Percentiles rank a stretch among this genome's conserved stretches.
Evolutionary conservation across 2,888 invertebrate species (phyloP).

Genomic region (Brassicogethes aeneus): DNA sequence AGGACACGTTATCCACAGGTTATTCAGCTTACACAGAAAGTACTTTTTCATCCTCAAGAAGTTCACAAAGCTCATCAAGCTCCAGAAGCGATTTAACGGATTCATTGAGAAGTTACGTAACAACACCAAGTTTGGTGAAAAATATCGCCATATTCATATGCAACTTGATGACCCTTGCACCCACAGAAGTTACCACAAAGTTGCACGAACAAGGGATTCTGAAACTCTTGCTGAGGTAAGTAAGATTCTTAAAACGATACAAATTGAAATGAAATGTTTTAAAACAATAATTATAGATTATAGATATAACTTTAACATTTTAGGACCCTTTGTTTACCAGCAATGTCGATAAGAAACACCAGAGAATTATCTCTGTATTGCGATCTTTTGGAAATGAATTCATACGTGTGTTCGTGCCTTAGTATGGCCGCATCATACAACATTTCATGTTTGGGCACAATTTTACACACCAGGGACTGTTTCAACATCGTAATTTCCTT

Average conservation of each 20-base stretch:
- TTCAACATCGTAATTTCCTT: slow-evolving; percentile 39
- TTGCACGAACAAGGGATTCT: slow-evolving; percentile 43
- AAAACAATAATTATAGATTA: not conserved
- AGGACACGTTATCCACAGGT: not conserved
- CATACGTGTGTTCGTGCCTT: slow-evolving; percentile 40
- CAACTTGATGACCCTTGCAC: slow-evolving; percentile 40
- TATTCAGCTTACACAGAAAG: not conserved
- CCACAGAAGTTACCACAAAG: slow-evolving; percentile 35
- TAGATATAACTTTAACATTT: slow-evolving; percentile 8
- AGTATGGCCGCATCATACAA: slow-evolving; percentile 38
- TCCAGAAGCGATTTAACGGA: not conserved
- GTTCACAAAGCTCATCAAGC: not conserved
- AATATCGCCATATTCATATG: slow-evolving; percentile 38
- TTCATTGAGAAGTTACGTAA: slow-evolving; percentile 18
- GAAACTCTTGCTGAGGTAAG: slow-evolving; percentile 43
- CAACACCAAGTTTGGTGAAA: slow-evolving; percentile 43
- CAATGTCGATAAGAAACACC: slow-evolving; percentile 31
- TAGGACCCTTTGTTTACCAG: slow-evolving; percentile 39
- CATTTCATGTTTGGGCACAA: slow-evolving; percentile 34
- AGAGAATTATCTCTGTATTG: slow-evolving; percentile 39
- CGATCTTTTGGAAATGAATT: slow-evolving; percentile 45
- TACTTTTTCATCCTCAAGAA: not conserved
- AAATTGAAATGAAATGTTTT: too few species aligned
- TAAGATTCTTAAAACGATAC: too few species aligned
- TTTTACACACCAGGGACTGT: slow-evolving; percentile 43